Evolutionary conservation across 2,888 invertebrate genomes (phyloP), one percentile per base, ranked within the genome.

Genomic region (Siphlonurus alternatus): DNA sequence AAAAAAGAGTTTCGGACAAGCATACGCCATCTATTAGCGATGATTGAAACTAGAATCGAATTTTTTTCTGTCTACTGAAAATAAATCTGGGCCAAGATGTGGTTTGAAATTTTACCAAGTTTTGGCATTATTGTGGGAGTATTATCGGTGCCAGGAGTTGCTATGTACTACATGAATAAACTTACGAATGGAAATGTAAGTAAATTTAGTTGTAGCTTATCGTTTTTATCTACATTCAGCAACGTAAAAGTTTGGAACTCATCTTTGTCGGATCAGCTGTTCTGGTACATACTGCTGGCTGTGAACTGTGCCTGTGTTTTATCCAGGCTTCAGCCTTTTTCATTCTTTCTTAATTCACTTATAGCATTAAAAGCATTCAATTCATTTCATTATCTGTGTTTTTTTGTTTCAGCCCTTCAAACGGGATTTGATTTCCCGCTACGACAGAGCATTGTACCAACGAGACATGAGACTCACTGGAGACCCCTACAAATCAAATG

Each of bases 81-180:
- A n/a, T n/a, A 38, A 38, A 5, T 38, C 15, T 38, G 5, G 5
- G 38, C 38, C 24, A 66, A 70, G 73, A 87, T 87, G 86, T 87
- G 86, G 87, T 86, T 83, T 75, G 86, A 87, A 81, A 81, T 86
- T 73, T 71, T 86, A 70, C 86, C 86, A 18, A 79, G 82, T 70
- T 80, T 81, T 67, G 78, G 76, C 67, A 82, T 86, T 67, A 81
- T 86, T 63, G 76, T 80, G 59, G 82, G 78, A 53, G 81, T 78
- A 1, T 64, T 86, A 68, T 80, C 82, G 19, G 69, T 85, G 65
- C 87, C 87, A 18, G 82, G 82, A 68, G 81, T 79, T 74, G 79
- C 79, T 1, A 77, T 82, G 56, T 84, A 84, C 72, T 81, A 83
- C 70, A 68, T 83, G 67, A 82, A 86, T 74, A 83, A 84, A 73